These are phyloP conservation scores for Chionoecetes opilio DNA, from an alignment of 1,140 invertebrate genomes.

Conservation along the genomic window DNA sequence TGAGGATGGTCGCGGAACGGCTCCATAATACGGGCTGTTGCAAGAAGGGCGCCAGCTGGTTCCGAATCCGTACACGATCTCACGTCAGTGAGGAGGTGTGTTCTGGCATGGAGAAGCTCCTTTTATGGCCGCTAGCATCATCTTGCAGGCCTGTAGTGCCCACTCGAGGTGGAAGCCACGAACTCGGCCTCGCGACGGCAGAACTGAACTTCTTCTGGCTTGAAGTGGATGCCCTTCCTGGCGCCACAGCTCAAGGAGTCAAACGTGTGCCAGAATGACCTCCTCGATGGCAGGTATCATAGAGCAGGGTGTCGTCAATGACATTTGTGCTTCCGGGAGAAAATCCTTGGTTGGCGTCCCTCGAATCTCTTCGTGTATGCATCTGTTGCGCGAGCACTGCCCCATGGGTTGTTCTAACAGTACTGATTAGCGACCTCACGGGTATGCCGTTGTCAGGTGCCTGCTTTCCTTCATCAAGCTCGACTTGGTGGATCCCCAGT, in stretches of 20 bases:
- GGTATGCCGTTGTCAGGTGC: not conserved
- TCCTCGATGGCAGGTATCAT: not conserved
- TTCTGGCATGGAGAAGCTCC: not conserved
- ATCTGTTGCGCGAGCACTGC: too few relatives aligned
- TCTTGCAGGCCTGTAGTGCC: conserved; percentile 6
- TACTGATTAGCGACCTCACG: not conserved
- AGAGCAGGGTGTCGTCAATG: conserved; percentile 41
- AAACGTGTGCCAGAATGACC: not conserved
- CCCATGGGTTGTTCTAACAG: not conserved
- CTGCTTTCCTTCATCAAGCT: not conserved
- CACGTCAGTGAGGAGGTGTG: too few relatives aligned
- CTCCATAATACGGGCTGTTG: too few relatives aligned
- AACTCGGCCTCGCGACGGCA: conserved; percentile 9
- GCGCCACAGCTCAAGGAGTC: not conserved
- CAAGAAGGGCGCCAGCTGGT: too few relatives aligned
- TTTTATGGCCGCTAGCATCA: not conserved
- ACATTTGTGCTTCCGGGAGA: not conserved
- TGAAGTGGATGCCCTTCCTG: conserved; percentile 38
- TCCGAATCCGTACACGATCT: too few relatives aligned
- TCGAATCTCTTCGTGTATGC: not conserved
- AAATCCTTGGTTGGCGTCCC: not conserved
- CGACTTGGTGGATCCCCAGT: not conserved
- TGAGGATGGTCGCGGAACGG: too few relatives aligned
- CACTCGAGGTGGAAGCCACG: conserved; percentile 34
- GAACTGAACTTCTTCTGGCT: not conserved